These are phyloP conservation scores for Scaptomyza montana DNA, from an alignment of 1,140 invertebrate genomes.

Conservation along the genomic window DNA sequence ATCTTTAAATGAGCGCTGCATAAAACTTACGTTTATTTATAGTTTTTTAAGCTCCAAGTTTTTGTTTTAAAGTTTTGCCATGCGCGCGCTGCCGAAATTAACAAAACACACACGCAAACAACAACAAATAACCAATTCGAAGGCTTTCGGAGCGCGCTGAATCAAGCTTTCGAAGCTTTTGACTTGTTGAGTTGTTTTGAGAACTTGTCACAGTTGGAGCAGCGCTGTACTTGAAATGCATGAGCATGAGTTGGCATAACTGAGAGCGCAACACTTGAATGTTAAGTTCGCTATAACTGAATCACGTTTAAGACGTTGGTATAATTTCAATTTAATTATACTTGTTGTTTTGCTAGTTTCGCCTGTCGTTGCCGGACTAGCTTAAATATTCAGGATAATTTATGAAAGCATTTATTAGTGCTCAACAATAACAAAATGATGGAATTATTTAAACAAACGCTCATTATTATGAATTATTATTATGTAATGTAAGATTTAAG, in stretches of 20 bases:
- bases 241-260: slow-evolving; percentile 22
- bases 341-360: neutral
- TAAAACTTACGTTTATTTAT: slow-evolving; percentile 82
- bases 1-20: slow-evolving; percentile 81
- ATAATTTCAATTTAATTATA: slow-evolving; percentile 7
- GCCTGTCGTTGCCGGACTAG: neutral
- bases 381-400: neutral
- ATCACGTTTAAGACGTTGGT: slow-evolving; percentile 12
- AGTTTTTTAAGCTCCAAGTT: slow-evolving; percentile 59
- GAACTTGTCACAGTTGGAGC: slow-evolving; percentile 52
- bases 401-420: neutral
- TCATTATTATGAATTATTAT: no score
- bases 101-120: slow-evolving; percentile 28
- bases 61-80: slow-evolving; percentile 65
- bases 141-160: slow-evolving; percentile 57
- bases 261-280: slow-evolving; percentile 11
- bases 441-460: no score
- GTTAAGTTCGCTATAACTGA: slow-evolving; percentile 18
- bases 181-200: slow-evolving; percentile 9
- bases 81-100: slow-evolving; percentile 46
- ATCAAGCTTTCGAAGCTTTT: slow-evolving; percentile 55
- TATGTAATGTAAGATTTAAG: no score
- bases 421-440: neutral
- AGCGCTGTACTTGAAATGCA: slow-evolving; percentile 22
- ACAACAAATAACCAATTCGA: slow-evolving; percentile 45